Evolutionary conservation across 2,113 vertebrate species (phyloP).

Genomic region (Dendropsophus ebraccatus): DNA sequence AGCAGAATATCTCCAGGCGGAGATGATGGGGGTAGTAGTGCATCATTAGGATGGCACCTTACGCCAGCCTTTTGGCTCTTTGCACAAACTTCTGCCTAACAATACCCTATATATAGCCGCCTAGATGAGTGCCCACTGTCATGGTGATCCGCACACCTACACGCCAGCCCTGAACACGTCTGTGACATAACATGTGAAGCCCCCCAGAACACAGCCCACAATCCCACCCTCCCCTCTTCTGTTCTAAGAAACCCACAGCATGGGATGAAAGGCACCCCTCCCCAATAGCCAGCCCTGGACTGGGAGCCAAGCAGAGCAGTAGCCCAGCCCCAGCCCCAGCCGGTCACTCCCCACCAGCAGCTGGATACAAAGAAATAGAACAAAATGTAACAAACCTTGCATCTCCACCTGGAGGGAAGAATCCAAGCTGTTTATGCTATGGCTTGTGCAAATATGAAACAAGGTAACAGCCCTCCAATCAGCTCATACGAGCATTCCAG

Average conservation of each 20-base stretch:
- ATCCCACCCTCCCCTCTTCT: constrained; percentile 31
- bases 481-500: constrained; percentile 42
- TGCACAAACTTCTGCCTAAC: too few species aligned
- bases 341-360: not conserved
- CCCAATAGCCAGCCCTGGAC: constrained; percentile 49
- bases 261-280: constrained; percentile 61
- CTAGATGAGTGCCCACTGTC: not conserved
- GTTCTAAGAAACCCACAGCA: constrained; percentile 54
- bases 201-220: constrained; percentile 2
- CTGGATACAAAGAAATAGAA: constrained; percentile 57
- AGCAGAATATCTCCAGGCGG: not conserved
- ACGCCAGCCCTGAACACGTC: not conserved
- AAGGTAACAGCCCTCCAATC: constrained; percentile 69
- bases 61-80: too few species aligned
- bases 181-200: not conserved
- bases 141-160: not conserved
- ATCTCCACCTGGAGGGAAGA: constrained; percentile 73
- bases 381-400: constrained; percentile 74
- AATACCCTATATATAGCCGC: too few species aligned
- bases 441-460: constrained; percentile 69
- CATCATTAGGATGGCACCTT: too few species aligned
- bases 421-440: constrained; percentile 65
- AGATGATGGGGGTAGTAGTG: not conserved
- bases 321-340: not conserved
- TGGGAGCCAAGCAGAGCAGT: too few species aligned